phyloP scores from a whole-genome alignment of 2,888 invertebrate genomes.

The Trilocha varians region DNA sequence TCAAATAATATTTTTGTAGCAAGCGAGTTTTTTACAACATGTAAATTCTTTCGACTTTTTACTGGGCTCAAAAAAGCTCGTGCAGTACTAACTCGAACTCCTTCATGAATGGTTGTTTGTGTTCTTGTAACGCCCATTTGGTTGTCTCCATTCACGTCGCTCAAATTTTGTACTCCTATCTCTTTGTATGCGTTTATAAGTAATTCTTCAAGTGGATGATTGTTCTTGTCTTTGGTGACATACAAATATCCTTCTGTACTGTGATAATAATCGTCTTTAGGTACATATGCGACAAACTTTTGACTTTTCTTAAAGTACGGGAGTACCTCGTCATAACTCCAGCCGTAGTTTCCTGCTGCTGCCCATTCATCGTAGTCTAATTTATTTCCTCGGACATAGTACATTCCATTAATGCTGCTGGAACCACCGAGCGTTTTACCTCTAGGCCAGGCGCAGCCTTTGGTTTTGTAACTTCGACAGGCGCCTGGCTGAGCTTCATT shows the following conservation, averaged over 20 bases:
- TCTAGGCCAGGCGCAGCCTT: conserved; percentile 69
- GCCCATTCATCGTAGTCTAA: conserved; percentile 73
- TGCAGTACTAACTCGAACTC: conserved; percentile 63
- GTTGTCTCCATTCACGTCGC: conserved; percentile 48
- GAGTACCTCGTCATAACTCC: conserved; percentile 70
- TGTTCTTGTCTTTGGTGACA: conserved; percentile 34
- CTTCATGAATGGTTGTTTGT: conserved; percentile 56
- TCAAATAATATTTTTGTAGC: conserved; percentile 70
- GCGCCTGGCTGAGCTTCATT: conserved; percentile 51
- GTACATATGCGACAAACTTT: conserved; percentile 29
- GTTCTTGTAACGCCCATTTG: conserved; percentile 63
- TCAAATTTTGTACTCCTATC: conserved; percentile 44
- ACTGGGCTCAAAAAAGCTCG: conserved; percentile 61
- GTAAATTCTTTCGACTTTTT: conserved; percentile 48
- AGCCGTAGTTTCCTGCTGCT: conserved; percentile 62
- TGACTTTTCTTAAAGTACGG: conserved; percentile 69
- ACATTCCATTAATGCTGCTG: conserved; percentile 73
- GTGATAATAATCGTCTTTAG: conserved; percentile 34
- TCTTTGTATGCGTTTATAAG: conserved; percentile 51
- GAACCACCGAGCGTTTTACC: conserved; percentile 76
- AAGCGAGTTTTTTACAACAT: conserved; percentile 63
- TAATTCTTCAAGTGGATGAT: conserved; percentile 26
- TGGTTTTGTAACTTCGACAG: conserved; percentile 42
- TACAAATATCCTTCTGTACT: conserved; percentile 47
- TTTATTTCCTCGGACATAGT: conserved; percentile 70